Evolutionary conservation across 2,888 invertebrate species (phyloP), one percentile per base, ranked within the genome.

Genomic region (Crepidodera aurea): DNA sequence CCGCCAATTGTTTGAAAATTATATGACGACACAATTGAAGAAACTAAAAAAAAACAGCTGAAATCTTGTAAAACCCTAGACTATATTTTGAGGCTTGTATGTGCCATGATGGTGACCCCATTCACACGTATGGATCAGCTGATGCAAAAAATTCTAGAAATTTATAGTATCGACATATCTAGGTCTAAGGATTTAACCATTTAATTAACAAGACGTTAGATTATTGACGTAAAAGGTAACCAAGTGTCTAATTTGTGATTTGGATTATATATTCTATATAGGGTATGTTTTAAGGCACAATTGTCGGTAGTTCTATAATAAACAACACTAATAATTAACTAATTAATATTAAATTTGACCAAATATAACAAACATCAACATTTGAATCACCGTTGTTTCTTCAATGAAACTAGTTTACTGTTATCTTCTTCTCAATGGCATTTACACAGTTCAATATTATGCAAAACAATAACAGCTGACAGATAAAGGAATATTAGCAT

Each of bases 381-480:
- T 29, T 10, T 29, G 29, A 29, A 8, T 29, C 10, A 29, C 10
- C 29, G 29, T 29, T 50, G 29, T 29, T 50, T 34, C 10, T 50
- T 50, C 50, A 50, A 50, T 50, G 50, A 50, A 34, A 34, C 32
- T 12, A 32, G 50, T 32, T 19, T n/a, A 34, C 34, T 34, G 50
- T 32, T 50, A 50, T 50, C 50, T 50, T 50, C 32, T 16, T 50
- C 50, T 7, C 27, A 32, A 50, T 50, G 29, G 32, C 18, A 29
- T 29, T 50, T 32, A 50, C 32, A 50, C 32, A 48, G 27, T 27
- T 32, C 16, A 32, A 12, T 18, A 18, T 16, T 12, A 32, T 50
- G 50, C 32, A 50, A 50, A 50, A 50, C 50, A 50, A 27, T 48
- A 48, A 50, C 50, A 50, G 50, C 50, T 50, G 50, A 50, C 32